Evolutionary conservation across 2,113 vertebrate species (phyloP).

Genomic region (Epinephelus cyanopodus): DNA sequence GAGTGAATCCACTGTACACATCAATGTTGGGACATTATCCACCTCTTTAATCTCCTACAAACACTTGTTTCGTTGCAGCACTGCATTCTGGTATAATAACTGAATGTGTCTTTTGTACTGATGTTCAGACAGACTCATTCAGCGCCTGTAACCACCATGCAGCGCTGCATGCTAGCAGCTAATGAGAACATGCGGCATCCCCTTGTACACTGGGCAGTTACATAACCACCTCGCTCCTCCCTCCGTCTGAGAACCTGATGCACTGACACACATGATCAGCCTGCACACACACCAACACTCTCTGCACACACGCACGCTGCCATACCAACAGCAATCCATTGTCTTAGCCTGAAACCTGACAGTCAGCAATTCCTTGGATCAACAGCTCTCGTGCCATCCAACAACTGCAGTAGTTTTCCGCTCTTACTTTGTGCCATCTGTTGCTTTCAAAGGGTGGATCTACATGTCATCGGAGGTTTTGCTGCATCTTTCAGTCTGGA

Average conservation of each 20-base stretch:
- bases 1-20: neutral
- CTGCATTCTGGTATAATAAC: neutral
- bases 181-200: slow-evolving; percentile 41
- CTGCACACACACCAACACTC: neutral
- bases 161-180: neutral
- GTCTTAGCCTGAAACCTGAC: slow-evolving; percentile 37
- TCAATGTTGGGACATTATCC: neutral
- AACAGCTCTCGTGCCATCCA: neutral
- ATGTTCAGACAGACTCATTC: neutral
- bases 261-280: slow-evolving; percentile 19
- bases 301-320: neutral
- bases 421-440: neutral
- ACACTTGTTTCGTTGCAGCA: neutral
- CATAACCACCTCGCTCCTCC: slow-evolving; percentile 27
- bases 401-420: neutral
- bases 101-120: no score
- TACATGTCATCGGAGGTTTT: neutral
- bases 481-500: neutral
- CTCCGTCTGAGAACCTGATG: slow-evolving; percentile 16
- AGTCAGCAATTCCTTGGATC: slow-evolving; percentile 48
- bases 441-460: neutral
- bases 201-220: slow-evolving; percentile 45
- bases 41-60: neutral
- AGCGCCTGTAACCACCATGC: neutral
- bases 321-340: slow-evolving; percentile 7